Evolutionary conservation across 1,140 invertebrate species (phyloP).

Genomic region (Elymnias hypermnestra): DNA sequence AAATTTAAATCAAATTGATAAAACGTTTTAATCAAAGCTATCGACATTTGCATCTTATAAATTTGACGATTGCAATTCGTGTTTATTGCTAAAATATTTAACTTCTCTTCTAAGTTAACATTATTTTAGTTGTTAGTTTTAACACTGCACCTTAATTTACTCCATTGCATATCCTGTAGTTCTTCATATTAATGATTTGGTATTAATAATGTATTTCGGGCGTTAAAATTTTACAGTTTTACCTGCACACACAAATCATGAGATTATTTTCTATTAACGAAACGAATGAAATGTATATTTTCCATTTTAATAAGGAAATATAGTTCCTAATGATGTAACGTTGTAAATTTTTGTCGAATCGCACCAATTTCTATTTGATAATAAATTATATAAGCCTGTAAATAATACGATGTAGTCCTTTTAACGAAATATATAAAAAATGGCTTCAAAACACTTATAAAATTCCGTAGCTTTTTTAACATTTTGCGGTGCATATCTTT

Average conservation of each 20-base stretch:
- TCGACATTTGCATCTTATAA: no score
- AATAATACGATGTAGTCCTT: background rate
- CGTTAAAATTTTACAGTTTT: background rate
- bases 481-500: conserved; percentile 14
- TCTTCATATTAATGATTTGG: background rate
- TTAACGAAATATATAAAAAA: no score
- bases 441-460: no score
- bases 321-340: conserved; percentile 27
- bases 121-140: conserved; percentile 51
- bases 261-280: background rate
- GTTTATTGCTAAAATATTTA: conserved; percentile 51
- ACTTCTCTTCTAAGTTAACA: conserved; percentile 58
- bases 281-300: conserved; percentile 1
- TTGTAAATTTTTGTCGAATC: conserved; percentile 19
- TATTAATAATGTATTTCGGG: no score
- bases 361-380: conserved; percentile 8
- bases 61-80: conserved; percentile 28
- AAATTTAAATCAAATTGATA: background rate
- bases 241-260: background rate
- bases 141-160: conserved; percentile 10
- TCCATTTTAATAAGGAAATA: conserved; percentile 15
- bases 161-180: no score
- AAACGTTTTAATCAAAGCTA: background rate
- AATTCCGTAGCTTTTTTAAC: no score
- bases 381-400: background rate